Evolutionary conservation across 2,797 vertebrate genomes (phyloP).

Genomic region (Sebastes steindachneri): DNA sequence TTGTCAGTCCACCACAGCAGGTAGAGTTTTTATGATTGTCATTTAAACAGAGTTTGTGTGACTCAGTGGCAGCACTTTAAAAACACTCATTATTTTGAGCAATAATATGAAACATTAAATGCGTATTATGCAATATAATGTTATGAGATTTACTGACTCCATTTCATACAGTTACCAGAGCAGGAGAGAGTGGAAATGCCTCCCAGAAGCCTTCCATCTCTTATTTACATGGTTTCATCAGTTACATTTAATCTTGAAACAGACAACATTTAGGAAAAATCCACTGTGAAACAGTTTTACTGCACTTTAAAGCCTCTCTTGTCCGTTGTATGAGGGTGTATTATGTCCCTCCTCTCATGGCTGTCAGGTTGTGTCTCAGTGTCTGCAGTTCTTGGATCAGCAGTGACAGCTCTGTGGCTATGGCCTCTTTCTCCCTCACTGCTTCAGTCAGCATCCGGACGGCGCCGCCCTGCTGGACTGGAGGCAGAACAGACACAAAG

Average conservation of each 20-base stretch:
- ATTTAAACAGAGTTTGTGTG: not conserved
- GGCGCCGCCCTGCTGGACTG: slow-evolving; percentile 90
- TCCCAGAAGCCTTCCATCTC: not conserved
- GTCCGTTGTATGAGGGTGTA: not conserved
- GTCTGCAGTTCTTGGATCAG: slow-evolving; percentile 78
- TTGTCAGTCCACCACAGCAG: not conserved
- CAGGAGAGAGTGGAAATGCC: not conserved
- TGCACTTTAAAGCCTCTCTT: not conserved
- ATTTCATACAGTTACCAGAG: not conserved
- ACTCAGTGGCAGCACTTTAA: not conserved
- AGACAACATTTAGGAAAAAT: not conserved
- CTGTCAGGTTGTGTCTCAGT: slow-evolving; percentile 76
- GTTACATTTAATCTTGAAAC: not conserved
- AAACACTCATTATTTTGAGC: not conserved
- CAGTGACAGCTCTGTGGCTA: slow-evolving; percentile 79
- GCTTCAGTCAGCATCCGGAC: slow-evolving; percentile 81
- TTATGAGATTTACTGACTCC: not conserved
- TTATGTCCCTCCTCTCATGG: slow-evolving; percentile 48
- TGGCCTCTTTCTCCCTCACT: slow-evolving; percentile 80
- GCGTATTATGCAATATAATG: not conserved
- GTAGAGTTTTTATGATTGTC: not conserved
- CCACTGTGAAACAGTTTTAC: not conserved
- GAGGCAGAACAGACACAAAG: not conserved
- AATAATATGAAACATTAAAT: not conserved
- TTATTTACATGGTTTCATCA: not conserved